Base-by-base conservation (phyloP, 2,888 invertebrate genomes). In the Enchytraeus crypticus region DNA sequence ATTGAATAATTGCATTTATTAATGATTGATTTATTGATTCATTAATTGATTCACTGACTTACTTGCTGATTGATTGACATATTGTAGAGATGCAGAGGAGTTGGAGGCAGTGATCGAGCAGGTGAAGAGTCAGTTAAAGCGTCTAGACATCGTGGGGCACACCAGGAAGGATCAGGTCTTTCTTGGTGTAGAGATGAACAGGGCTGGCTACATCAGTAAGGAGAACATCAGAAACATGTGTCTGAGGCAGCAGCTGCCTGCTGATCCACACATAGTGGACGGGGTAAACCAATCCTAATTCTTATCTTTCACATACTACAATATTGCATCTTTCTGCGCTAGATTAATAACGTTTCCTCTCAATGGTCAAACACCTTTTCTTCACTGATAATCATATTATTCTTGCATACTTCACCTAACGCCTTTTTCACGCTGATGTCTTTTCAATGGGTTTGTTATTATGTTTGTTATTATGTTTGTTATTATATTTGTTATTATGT, bases 131-230 rank as follows among this genome's bases (percentile, higher is more conserved):
- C 78, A 79, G 67, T 69, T 79, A 62, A 79, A 78, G 70, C 76
- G 75, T 69, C 73, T 77, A 46, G 76, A 75, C 45, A 77, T 79
- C 65, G 79, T 78, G 11, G 75, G 76, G 66, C 76, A 71, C 62
- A 71, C 71, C 18, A 68, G 78, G 21, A 72, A 77, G 18, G 76
- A 77, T 67, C 72, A 73, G 62, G 75, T 79, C 75, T 79, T 79
- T 71, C 69, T 79, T 32, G 67, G 74, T 21, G 75, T 76, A 58
- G 72, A 79, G 67, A 71, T 69, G 32, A 74, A 77, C 65, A 66
- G 77, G 53, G 72, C 73, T 3, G 77, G 78, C 27, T 77, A 64
- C 64, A 74, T 79, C 65, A 72, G 71, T 66, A 71, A 71, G 49
- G 70, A 72, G 46, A 77, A 78, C 66, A 71, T 79, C 69, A 68